Evolutionary conservation across 2,113 vertebrate species (phyloP).

Genomic region (Pollimyrus isidori): DNA sequence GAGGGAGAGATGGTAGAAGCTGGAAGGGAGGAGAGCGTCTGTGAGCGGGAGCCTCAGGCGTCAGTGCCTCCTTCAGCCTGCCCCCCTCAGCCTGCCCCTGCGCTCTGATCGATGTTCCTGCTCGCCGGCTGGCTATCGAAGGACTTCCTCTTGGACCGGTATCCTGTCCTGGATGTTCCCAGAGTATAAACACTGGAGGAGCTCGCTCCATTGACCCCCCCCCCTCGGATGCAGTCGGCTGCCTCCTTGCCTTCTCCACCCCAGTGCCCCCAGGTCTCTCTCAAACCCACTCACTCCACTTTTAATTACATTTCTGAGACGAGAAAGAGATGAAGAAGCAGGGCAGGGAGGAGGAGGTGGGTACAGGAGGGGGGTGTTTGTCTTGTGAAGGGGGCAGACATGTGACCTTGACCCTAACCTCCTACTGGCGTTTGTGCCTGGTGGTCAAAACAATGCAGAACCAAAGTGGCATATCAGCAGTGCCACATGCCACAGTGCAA

Average conservation of each 20-base stretch:
- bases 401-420: not conserved
- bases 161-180: conserved; percentile 56
- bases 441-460: not conserved
- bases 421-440: not conserved
- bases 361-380: not conserved
- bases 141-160: conserved; percentile 45
- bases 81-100: conserved; percentile 26
- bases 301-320: not conserved
- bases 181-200: conserved; percentile 39
- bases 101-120: conserved; percentile 38
- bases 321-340: not conserved
- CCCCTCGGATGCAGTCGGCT: conserved; percentile 25
- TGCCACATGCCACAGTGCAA: not conserved
- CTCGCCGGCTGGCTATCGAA: conserved; percentile 2
- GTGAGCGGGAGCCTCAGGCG: not conserved
- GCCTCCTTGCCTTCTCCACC: conserved; percentile 25
- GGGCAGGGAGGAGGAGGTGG: not conserved
- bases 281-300: not conserved
- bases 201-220: conserved; percentile 34
- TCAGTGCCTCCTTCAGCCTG: conserved; percentile 11
- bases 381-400: not conserved
- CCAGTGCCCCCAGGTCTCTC: not conserved
- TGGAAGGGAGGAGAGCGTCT: not conserved
- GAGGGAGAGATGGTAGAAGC: not conserved
- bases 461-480: not conserved